phyloP scores from a whole-genome alignment of 2,113 vertebrate species.

The Zingel zingel region DNA sequence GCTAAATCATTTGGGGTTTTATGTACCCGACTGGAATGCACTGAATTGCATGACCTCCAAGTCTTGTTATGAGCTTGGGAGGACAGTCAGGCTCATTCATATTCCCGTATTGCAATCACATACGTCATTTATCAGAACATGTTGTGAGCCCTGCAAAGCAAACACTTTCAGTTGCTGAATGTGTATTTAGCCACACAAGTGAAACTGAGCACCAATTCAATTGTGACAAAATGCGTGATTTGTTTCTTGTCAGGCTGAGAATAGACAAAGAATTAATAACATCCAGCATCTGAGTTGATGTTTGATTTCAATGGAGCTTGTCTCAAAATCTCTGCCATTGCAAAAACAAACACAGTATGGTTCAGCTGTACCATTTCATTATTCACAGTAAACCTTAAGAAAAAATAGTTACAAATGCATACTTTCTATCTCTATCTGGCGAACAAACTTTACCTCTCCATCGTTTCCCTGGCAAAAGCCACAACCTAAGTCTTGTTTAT shows the following conservation, averaged over 20 bases:
- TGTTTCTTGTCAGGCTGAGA: constrained; percentile 40
- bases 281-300: constrained; percentile 19
- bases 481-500: neutral
- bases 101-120: constrained; percentile 34
- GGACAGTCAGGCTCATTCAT: constrained; percentile 26
- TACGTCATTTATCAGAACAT: constrained; percentile 36
- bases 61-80: constrained; percentile 56
- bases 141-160: constrained; percentile 1
- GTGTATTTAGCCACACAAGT: constrained; percentile 29
- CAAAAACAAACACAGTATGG: constrained; percentile 6
- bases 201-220: constrained; percentile 19
- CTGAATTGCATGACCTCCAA: constrained; percentile 39
- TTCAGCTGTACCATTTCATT: constrained; percentile 1
- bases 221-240: constrained; percentile 51
- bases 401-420: neutral
- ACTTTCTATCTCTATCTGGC: neutral
- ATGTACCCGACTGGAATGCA: constrained; percentile 9
- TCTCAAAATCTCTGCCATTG: constrained; percentile 29
- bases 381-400: constrained; percentile 2
- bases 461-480: constrained; percentile 1
- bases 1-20: constrained; percentile 22
- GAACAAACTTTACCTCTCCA: neutral
- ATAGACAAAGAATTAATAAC: constrained; percentile 50
- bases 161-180: constrained; percentile 7
- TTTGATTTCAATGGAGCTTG: constrained; percentile 21